A percentile compares a stretch with the other conserved stretches of the same genome.
Evolutionary conservation across 2,797 vertebrate genomes (phyloP).

Genomic region (Selene dorsalis): DNA sequence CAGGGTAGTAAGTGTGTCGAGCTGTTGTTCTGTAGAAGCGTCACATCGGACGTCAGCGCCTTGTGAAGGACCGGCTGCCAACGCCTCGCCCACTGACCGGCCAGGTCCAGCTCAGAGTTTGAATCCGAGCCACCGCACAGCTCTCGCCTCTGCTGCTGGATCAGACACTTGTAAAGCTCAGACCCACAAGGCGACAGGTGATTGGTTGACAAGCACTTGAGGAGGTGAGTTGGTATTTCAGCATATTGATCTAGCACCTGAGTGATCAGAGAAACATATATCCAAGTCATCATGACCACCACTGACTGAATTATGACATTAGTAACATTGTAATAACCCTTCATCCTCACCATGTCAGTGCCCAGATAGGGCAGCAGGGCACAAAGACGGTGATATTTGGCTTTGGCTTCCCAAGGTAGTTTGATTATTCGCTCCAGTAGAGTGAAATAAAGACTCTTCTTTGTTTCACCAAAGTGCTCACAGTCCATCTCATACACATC

Average conservation of each 20-base stretch:
- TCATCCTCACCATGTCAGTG: slow-evolving; percentile 82
- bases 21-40: slow-evolving; percentile 85
- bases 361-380: slow-evolving; percentile 87
- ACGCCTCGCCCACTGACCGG: slow-evolving; percentile 78
- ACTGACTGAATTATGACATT: neutral
- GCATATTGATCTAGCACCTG: slow-evolving; percentile 86
- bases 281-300: slow-evolving; percentile 5
- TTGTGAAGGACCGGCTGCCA: slow-evolving; percentile 85
- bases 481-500: slow-evolving; percentile 88
- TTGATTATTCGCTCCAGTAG: slow-evolving; percentile 82
- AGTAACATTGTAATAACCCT: neutral
- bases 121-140: slow-evolving; percentile 46
- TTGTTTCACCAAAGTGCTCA: slow-evolving; percentile 76
- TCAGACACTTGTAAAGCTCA: slow-evolving; percentile 87
- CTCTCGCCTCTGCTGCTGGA: slow-evolving; percentile 84
- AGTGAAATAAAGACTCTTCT: slow-evolving; percentile 79
- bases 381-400: slow-evolving; percentile 87
- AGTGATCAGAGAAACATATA: slow-evolving; percentile 21
- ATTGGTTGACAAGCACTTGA: slow-evolving; percentile 90
- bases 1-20: slow-evolving; percentile 84
- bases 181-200: slow-evolving; percentile 86
- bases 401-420: slow-evolving; percentile 89
- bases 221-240: slow-evolving; percentile 85
- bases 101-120: slow-evolving; percentile 74
- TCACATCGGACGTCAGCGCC: slow-evolving; percentile 84